These are phyloP conservation scores for Periparus ater DNA, from an alignment of 2,797 vertebrate species.

Conservation along the genomic window DNA sequence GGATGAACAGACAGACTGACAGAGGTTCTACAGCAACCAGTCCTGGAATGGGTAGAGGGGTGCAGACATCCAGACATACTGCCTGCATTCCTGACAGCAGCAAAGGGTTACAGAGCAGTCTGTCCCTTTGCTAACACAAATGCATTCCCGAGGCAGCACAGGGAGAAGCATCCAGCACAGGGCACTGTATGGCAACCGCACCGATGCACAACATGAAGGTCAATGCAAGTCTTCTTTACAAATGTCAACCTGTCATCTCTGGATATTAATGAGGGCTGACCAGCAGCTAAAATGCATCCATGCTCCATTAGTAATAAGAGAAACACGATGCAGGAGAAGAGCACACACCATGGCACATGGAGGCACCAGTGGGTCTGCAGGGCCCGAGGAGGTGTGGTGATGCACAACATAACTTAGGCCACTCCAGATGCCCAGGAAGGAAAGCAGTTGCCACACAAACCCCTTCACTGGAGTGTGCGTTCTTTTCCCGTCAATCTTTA, in stretches of 20 bases:
- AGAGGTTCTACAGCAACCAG: background rate
- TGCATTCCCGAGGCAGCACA: background rate
- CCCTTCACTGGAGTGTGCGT: background rate
- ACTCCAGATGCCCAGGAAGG: background rate
- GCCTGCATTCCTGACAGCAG: background rate
- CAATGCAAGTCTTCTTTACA: constrained; percentile 61
- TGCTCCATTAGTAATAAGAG: constrained; percentile 67
- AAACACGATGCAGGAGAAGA: constrained; percentile 26
- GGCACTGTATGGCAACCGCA: constrained; percentile 38
- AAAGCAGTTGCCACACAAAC: background rate
- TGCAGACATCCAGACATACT: background rate
- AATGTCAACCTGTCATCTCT: constrained; percentile 71
- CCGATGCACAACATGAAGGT: constrained; percentile 68
- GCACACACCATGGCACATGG: background rate
- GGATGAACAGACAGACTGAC: too few relatives aligned
- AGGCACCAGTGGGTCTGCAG: constrained; percentile 28
- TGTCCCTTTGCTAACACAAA: background rate
- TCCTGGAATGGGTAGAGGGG: background rate
- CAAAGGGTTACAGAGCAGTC: constrained; percentile 27
- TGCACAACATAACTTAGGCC: background rate
- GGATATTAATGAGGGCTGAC: constrained; percentile 72
- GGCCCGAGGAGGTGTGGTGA: constrained; percentile 40
- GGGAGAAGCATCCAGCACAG: constrained; percentile 34
- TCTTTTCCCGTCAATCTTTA: constrained; percentile 33
- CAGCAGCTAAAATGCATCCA: constrained; percentile 70